Conservation (phyloP, 2,888 invertebrate species). For the Mesochorus sp. region DNA sequence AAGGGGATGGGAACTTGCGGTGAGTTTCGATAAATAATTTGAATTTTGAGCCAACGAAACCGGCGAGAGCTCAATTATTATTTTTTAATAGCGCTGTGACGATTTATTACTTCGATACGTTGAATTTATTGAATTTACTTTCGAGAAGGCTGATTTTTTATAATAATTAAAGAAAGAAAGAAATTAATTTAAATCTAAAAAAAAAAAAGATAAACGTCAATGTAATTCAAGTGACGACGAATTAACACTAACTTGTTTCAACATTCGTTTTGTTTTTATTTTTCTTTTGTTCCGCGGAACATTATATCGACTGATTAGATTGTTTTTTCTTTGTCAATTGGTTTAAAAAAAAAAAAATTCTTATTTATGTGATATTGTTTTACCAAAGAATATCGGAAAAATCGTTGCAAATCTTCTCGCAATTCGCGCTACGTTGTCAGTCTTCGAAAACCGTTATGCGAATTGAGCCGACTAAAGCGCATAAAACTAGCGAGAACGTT, state of each 20-base stretch:
- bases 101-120: constrained; percentile 75
- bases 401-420: constrained; percentile 73
- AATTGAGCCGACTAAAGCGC: constrained; percentile 38
- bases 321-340: constrained; percentile 75
- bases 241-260: constrained; percentile 70
- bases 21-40: constrained; percentile 54
- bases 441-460: constrained; percentile 45
- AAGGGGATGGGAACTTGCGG: not conserved
- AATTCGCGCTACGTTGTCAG: constrained; percentile 25
- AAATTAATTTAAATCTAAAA: constrained; percentile 44
- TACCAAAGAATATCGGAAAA: constrained; percentile 82
- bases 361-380: constrained; percentile 81
- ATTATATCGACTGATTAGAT: constrained; percentile 78
- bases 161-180: constrained; percentile 49
- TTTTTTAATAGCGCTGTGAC: constrained; percentile 79
- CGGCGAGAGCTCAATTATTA: constrained; percentile 70
- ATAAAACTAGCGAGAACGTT: constrained; percentile 67
- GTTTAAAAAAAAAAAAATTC: constrained; percentile 75
- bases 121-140: constrained; percentile 73
- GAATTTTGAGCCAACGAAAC: constrained; percentile 64
- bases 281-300: constrained; percentile 43
- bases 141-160: constrained; percentile 81
- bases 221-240: constrained; percentile 74
- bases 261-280: constrained; percentile 62
- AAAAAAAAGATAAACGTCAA: constrained; percentile 65